Base-by-base conservation (phyloP, 2,888 invertebrate species). In the Clepsis dumicolana region DNA sequence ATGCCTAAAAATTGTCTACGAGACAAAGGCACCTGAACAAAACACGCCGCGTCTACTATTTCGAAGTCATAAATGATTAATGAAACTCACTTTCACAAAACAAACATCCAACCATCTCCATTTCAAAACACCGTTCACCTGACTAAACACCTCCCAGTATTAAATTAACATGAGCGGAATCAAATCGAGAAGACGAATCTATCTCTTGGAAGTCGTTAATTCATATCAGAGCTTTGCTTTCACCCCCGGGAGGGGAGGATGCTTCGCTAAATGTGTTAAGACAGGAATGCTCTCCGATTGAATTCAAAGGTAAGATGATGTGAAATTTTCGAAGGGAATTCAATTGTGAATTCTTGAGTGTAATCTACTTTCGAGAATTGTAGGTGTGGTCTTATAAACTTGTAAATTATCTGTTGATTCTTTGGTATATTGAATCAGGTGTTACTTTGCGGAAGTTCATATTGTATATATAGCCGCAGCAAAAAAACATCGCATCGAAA, bases 141-240 rank as follows among this genome's bases (percentile, higher is more conserved):
- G 63, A 72, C 61, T 66, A 64, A 65, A 67, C 70, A 76, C 74
- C 72, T 72, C 79, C 75, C 79, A 71, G 86, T 89, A 89, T 89
- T 90, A 89, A 89, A 90, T 91, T 90, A 91, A 89, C 91, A 90
- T 89, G 89, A 88, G 73, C 76, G 80, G 77, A 86, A 86, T 89
- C 88, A 88, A 91, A 90, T 88, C 87, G 87, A 83, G 83, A 85
- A 87, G 86, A 85, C 85, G 80, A 83, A 86, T 87, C 87, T 86
- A 87, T 89, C 87, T 87, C 80, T 84, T 86, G 89, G 89, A 90
- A 89, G 89, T 87, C 91, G 88, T 90, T 89, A 88, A 89, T 89
- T 48, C 48, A 48, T 48, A 48, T 88, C 84, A 81, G 59, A 65
- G 71, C 73, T 74, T 75, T 71, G 75, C 56, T 35, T 57, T 29